Base-by-base conservation (phyloP, 2,888 invertebrate species). In the Diloba caeruleocephala region DNA sequence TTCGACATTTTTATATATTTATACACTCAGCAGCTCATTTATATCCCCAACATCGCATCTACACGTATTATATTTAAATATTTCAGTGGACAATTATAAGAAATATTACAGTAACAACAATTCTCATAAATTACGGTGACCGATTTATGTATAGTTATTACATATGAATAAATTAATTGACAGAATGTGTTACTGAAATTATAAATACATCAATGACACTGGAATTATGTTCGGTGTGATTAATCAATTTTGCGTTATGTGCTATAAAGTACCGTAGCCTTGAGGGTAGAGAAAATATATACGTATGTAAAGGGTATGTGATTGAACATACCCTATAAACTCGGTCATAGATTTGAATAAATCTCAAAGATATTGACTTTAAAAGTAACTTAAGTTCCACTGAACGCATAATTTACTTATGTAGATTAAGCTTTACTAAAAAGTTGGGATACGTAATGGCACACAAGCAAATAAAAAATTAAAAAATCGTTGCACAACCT, bases 401-500 rank as follows among this genome's bases (percentile, higher is more conserved):
- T 19, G 19, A 23, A 17, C 17, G 43, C 42, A 17, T 14, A 21
- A 25, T 51, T 57, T 46, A 54, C 23, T 48, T 39, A 45, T 60
- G 43, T 42, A 26, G 2, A 58, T 10, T 26, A 52, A 48, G 23
- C 26, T 41, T 51, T 7, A 48, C 13, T 28, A 15, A 37, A 33
- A 14, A 58, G 36, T 48, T 34, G 48, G 42, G 50, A 48, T 55
- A 55, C 50, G 43, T 73, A 60, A 76, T 76, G 76, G 76, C 76
- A 76, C 76, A 62, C 37, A 54, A 45, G 48, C 31, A 41, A 43
- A 52, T 46, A 64, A 25, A 62, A 54, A 44, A 25, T 51, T 3
- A 67, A 75, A 60, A 67, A 75, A 78, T 84, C 79, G 85, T 82
- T 82, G 84, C 88, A 89, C 88, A 89, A 89, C 88, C 85, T 82